Percentiles rank a stretch among this genome's conserved stretches.
These are phyloP conservation scores for Plodia interpunctella DNA, from an alignment of 1,140 invertebrate species.

Conservation along the genomic window DNA sequence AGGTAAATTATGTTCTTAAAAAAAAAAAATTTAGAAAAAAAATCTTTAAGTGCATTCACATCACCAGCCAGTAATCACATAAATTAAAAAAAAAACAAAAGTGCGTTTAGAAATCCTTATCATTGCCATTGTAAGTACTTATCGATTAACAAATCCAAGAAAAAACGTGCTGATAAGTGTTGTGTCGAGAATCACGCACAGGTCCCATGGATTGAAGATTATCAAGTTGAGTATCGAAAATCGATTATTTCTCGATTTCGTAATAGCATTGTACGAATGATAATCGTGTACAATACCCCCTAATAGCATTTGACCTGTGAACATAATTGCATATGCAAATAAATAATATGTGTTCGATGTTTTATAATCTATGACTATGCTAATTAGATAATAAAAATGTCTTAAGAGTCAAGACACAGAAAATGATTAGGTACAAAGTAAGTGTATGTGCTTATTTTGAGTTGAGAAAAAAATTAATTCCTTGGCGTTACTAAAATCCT, in stretches of 20 bases:
- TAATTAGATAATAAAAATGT: neutral
- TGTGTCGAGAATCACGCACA: neutral
- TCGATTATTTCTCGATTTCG: slow-evolving; percentile 1
- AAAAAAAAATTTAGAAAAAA: no score
- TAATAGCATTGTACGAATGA: neutral
- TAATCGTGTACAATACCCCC: neutral
- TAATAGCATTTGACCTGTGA: neutral
- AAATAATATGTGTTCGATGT: neutral
- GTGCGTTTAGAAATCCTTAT: neutral
- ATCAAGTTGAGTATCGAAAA: neutral
- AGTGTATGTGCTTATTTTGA: neutral
- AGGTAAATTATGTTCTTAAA: neutral
- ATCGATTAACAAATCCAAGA: neutral
- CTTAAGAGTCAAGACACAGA: neutral
- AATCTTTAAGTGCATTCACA: neutral
- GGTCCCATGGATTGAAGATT: neutral
- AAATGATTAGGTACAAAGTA: neutral
- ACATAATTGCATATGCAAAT: neutral
- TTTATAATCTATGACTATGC: neutral
- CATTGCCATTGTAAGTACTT: neutral
- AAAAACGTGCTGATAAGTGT: slow-evolving; percentile 2
- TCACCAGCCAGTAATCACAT: neutral
- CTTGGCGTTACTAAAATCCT: no score
- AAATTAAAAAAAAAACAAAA: neutral
- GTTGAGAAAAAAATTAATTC: neutral